Evolutionary conservation across 1,140 invertebrate genomes (phyloP).

Genomic region (Drosophila repleta): DNA sequence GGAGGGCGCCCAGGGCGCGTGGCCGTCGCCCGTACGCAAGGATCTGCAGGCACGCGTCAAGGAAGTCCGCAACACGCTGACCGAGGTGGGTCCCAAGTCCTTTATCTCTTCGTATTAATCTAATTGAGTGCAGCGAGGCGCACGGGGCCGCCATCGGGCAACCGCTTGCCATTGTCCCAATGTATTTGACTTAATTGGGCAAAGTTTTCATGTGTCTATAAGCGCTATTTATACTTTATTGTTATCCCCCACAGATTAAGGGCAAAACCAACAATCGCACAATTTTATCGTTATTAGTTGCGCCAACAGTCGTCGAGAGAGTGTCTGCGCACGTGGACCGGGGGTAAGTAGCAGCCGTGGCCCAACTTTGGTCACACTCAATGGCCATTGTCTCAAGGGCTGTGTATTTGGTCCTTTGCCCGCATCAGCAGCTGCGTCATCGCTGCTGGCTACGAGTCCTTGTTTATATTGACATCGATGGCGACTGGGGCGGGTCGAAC

Average conservation of each 20-base stretch:
- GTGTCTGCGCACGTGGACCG: constrained; percentile 66
- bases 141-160: neutral
- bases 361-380: constrained; percentile 20
- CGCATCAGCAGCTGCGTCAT: constrained; percentile 17
- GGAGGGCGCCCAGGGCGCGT: constrained; percentile 86
- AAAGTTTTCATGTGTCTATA: constrained; percentile 76
- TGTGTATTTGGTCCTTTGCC: constrained; percentile 1
- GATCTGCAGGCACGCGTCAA: constrained; percentile 90
- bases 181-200: constrained; percentile 77
- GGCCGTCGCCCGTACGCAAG: constrained; percentile 88
- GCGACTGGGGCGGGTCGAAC: neutral
- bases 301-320: constrained; percentile 80
- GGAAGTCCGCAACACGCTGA: constrained; percentile 88
- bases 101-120: constrained; percentile 71
- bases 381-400: constrained; percentile 60
- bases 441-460: constrained; percentile 24
- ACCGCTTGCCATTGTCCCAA: constrained; percentile 42
- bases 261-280: constrained; percentile 83
- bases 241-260: constrained; percentile 81
- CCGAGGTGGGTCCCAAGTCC: constrained; percentile 85
- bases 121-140: constrained; percentile 69
- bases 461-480: constrained; percentile 45
- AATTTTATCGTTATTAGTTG: constrained; percentile 84
- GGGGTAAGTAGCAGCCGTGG: constrained; percentile 67
- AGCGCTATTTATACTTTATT: constrained; percentile 73